A percentile compares a stretch with the other conserved stretches of the same genome.
These are phyloP conservation scores for Bungarus multicinctus DNA, from an alignment of 2,113 vertebrate species.

Conservation along the genomic window DNA sequence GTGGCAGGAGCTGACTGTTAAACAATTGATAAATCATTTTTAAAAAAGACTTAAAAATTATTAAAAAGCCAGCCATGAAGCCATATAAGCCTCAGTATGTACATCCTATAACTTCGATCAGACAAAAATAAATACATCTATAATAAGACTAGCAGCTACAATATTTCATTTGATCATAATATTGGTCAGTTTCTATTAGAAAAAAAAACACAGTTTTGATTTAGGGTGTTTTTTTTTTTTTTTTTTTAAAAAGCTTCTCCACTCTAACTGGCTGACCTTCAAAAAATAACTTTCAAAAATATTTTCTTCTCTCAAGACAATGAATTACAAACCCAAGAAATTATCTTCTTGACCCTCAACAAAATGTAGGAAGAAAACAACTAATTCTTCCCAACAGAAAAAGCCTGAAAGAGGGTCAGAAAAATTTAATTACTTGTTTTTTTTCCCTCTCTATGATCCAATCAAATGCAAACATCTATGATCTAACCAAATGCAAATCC, in stretches of 20 bases:
- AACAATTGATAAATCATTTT: neutral
- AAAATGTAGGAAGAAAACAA: constrained; percentile 32
- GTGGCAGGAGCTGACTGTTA: neutral
- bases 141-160: constrained; percentile 15
- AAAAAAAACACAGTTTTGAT: neutral
- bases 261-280: neutral
- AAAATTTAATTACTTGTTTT: constrained; percentile 53
- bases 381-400: constrained; percentile 64
- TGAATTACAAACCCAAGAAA: constrained; percentile 52
- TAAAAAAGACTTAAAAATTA: neutral
- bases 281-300: constrained; percentile 42
- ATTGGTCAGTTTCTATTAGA: neutral
- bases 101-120: constrained; percentile 7
- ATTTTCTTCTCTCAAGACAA: constrained; percentile 12
- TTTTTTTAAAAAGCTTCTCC: neutral
- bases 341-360: constrained; percentile 22
- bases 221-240: neutral
- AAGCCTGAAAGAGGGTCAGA: constrained; percentile 67
- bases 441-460: constrained; percentile 46
- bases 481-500: constrained; percentile 51
- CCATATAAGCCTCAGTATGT: constrained; percentile 2
- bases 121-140: constrained; percentile 32
- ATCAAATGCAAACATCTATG: constrained; percentile 32
- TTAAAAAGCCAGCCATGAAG: neutral
- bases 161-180: constrained; percentile 9